Base-by-base conservation (phyloP, 2,888 invertebrate genomes). In the Limnephilus marmoratus region DNA sequence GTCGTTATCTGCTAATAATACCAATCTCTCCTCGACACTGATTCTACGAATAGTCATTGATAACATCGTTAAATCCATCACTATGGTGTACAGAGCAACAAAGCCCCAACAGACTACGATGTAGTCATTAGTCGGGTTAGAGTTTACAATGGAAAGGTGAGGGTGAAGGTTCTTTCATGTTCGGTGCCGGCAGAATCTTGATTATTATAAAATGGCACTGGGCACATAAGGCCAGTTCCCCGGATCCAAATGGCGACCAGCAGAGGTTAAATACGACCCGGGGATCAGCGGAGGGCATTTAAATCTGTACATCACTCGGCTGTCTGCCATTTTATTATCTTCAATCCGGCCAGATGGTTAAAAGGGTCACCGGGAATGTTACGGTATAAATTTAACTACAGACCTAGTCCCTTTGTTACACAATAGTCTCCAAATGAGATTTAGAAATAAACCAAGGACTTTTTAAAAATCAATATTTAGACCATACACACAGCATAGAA, bases 251-350 rank as follows among this genome's bases (percentile, higher is more conserved):
- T 90, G 86, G 92, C 81, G 81, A 92, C 90, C 81, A 85, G 45
- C 85, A 45, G 68, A 68, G 68, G 34, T 90, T 92, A 87, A 85
- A 87, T 88, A 92, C 81, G 90, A 90, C 37, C 90, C 87, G 81
- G 80, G 91, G 93, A 87, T 91, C 93, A 91, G 91, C 85, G 29
- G 81, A 41, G 85, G 90, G 80, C 90, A 93, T 83, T 90, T 88
- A 93, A 93, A 85, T 91, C 90, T 90, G 85, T 90, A 91, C 93
- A 91, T 91, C 90, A 87, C 34, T 89, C 88, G 29, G 49, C 87
- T 89, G 80, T 80, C 81, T 80, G 88, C 80, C 88, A 89, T 89
- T 89, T 85, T 82, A 68, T 68, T 68, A 85, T 85, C 90, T 90
- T 53, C 45, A 18, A 83, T 85, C 90, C 31, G 53, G 24, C 90